phyloP scores from a whole-genome alignment of 1,140 invertebrate genomes.

The Oedothorax gibbosus region DNA sequence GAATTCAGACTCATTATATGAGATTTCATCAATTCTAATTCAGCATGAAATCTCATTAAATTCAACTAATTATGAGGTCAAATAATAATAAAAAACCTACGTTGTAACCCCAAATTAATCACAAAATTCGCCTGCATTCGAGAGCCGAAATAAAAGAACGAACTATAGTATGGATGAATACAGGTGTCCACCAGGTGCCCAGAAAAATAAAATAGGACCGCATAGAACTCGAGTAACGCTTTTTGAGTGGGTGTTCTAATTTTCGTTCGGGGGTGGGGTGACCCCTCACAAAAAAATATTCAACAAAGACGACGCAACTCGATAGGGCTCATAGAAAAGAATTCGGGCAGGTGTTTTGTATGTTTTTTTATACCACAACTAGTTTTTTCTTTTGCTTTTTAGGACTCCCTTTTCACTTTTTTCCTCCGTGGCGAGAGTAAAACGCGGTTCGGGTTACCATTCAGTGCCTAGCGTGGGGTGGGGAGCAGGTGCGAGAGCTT shows the following conservation, averaged over 20 bases:
- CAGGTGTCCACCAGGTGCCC: slow-evolving; percentile 9
- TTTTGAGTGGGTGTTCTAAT: slow-evolving; percentile 43
- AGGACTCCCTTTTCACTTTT: slow-evolving; percentile 27
- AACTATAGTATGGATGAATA: neutral
- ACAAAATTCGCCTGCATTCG: too few species aligned
- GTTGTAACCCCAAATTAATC: too few species aligned
- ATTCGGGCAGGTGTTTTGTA: slow-evolving; percentile 34
- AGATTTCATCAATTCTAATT: too few species aligned
- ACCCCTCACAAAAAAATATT: slow-evolving; percentile 1
- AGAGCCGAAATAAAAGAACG: too few species aligned
- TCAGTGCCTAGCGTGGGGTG: neutral
- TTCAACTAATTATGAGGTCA: too few species aligned
- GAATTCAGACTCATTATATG: too few species aligned
- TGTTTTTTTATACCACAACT: slow-evolving; percentile 17
- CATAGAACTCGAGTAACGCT: slow-evolving; percentile 7
- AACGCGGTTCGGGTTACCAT: slow-evolving; percentile 14
- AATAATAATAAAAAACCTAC: too few species aligned
- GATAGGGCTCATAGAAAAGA: slow-evolving; percentile 23
- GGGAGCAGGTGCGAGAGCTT: slow-evolving; percentile 17
- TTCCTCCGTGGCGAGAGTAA: slow-evolving; percentile 18
- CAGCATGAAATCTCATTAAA: too few species aligned
- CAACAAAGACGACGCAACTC: neutral
- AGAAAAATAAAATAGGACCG: neutral
- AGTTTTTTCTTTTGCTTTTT: neutral
- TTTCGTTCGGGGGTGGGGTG: slow-evolving; percentile 4